A percentile compares a stretch with the other conserved stretches of the same genome.
Evolutionary conservation across 1,140 invertebrate genomes (phyloP).

Genomic region (Lepidostoma basale): DNA sequence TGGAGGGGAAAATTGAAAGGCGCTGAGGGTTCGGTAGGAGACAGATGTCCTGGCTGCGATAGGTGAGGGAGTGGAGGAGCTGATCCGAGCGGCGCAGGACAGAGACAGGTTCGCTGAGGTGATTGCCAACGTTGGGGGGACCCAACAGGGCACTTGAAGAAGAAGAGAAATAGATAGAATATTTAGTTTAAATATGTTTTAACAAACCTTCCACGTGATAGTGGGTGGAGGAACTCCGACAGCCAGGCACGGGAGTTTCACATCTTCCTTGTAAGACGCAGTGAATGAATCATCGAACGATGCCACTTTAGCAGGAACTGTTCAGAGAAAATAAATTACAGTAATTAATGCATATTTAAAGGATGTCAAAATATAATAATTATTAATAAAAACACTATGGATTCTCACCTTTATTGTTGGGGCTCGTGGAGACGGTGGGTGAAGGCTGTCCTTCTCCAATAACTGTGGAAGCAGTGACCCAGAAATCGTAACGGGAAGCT

Average conservation of each 20-base stretch:
- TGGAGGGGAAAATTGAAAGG: too few relatives aligned
- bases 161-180: neutral
- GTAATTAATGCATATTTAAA: neutral
- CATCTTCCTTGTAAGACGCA: conserved; percentile 88
- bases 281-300: conserved; percentile 91
- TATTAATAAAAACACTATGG: neutral
- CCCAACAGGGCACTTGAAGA: too few relatives aligned
- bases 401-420: conserved; percentile 76
- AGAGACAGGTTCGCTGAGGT: too few relatives aligned
- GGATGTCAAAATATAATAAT: neutral
- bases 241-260: conserved; percentile 87
- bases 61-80: too few relatives aligned
- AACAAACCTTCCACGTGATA: conserved; percentile 83
- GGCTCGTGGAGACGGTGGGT: conserved; percentile 81
- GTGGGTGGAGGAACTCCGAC: conserved; percentile 88
- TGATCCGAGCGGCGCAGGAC: too few relatives aligned
- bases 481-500: conserved; percentile 88
- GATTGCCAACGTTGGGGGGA: too few relatives aligned
- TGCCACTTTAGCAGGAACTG: conserved; percentile 90
- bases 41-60: too few relatives aligned
- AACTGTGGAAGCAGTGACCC: conserved; percentile 91
- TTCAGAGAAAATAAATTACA: neutral
- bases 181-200: too few relatives aligned
- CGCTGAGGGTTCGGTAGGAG: too few relatives aligned
- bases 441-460: conserved; percentile 92